phyloP scores from a whole-genome alignment of 2,888 invertebrate genomes.

The Anaspis maculata region DNA sequence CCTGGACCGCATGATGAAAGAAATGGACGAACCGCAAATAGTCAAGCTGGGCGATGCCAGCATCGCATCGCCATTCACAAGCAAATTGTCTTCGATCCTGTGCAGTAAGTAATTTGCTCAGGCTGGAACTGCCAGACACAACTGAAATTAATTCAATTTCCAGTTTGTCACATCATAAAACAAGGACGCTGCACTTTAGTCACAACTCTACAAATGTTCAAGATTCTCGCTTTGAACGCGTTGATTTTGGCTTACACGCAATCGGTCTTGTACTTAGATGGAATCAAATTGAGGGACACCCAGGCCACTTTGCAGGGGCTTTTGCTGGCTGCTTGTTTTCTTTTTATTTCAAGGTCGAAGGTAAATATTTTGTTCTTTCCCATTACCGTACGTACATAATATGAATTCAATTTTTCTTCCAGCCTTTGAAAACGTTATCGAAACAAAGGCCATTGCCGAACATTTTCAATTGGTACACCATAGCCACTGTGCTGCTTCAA shows the following conservation, averaged over 20 bases:
- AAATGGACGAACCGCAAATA: conserved; percentile 76
- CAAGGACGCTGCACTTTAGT: conserved; percentile 98
- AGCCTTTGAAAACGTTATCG: conserved; percentile 88
- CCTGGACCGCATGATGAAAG: conserved; percentile 64
- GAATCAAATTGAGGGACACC: conserved; percentile 94
- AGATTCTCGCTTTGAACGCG: conserved; percentile 96
- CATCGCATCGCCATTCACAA: conserved; percentile 98
- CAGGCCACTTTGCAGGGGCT: conserved; percentile 97
- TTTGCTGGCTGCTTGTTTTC: conserved; percentile 90
- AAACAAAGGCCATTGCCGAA: conserved; percentile 93
- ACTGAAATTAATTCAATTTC: conserved; percentile 32
- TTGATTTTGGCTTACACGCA: conserved; percentile 97
- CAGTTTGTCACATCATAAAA: conserved; percentile 98
- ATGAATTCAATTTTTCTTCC: conserved; percentile 28
- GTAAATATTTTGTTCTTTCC: conserved; percentile 51
- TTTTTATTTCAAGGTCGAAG: conserved; percentile 97
- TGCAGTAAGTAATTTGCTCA: conserved; percentile 71
- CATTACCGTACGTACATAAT: no score
- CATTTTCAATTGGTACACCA: conserved; percentile 96
- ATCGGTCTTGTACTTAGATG: conserved; percentile 95
- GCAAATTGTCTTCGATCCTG: conserved; percentile 89
- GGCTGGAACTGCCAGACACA: no score
- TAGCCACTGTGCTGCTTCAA: conserved; percentile 89
- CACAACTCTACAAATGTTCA: conserved; percentile 99
- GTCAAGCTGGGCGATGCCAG: conserved; percentile 97